Base-by-base conservation (phyloP, 2,888 invertebrate species). In the Pseudolycoriella hygida region DNA sequence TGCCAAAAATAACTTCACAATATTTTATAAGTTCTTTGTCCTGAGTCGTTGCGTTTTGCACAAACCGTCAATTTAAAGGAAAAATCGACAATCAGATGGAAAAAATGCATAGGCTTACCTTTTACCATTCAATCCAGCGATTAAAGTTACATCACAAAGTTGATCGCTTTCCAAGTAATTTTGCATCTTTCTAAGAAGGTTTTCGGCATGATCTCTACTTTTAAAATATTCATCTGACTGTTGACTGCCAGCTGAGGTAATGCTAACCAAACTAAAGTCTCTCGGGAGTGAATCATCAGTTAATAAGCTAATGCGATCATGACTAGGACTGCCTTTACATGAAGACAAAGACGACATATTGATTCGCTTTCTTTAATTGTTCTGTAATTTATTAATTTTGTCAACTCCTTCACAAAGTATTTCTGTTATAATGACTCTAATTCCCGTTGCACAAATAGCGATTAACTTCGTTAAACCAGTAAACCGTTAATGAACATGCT, bases 91-190 rank as follows among this genome's bases (percentile, higher is more conserved):
- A n/a, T n/a, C n/a, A n/a, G n/a, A n/a, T n/a, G 34, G 15, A 34
- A 34, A 34, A 10, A 34, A 34, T 14, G n/a, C n/a, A n/a, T n/a
- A n/a, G n/a, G n/a, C n/a, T 14, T 57, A 74, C 76, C 74, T 73
- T 63, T 71, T 72, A 48, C 75, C 76, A 61, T 68, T 69, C 51
- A 66, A 67, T 59, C 82, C 88, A 49, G 86, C 88, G 54, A 90
- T 77, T 18, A 93, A 73, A 17, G 77, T 77, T 43, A 93, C 84
- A 70, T 93, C 93, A 59, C 88, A 89, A 44, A 93, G 69, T 63
- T 86, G 81, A 55, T 83, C 78, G 48, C 80, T 77, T 57, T 81
- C 77, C 51, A 84, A 74, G 67, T 87, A 89, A 44, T 75, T 72
- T 60, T 80, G 82, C 78, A 92, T 86, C 57, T 81, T 80, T 53